Conservation (phyloP, 2,797 vertebrate species). For the Menidia menidia region DNA sequence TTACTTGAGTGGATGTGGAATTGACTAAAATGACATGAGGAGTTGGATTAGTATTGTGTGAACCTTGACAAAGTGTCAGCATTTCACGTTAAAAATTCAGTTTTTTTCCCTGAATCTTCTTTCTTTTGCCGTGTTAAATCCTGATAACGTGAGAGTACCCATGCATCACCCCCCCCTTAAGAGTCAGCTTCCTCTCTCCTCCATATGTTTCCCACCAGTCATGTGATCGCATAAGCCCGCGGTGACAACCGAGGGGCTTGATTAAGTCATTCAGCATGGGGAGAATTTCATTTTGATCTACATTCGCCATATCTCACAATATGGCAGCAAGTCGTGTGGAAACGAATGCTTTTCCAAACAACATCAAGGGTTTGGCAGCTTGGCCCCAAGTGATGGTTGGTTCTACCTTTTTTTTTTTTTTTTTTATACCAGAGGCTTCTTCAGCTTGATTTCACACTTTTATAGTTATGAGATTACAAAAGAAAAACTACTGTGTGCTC, state of each 20-base stretch:
- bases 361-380: constrained; percentile 6
- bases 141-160: background rate
- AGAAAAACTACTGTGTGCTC: background rate
- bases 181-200: background rate
- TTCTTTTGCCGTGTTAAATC: background rate
- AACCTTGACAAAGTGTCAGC: background rate
- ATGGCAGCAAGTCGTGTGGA: constrained; percentile 43
- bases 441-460: constrained; percentile 25
- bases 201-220: background rate
- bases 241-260: background rate
- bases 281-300: constrained; percentile 48
- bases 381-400: constrained; percentile 3
- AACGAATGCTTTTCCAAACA: background rate
- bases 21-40: background rate
- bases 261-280: constrained; percentile 21
- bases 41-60: background rate
- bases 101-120: no score
- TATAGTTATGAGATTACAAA: background rate
- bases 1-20: background rate
- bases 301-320: constrained; percentile 22
- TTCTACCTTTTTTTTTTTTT: background rate
- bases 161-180: background rate
- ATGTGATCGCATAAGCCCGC: background rate
- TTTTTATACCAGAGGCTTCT: background rate
- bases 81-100: background rate